A percentile compares a stretch with the other conserved stretches of the same genome.
These are phyloP conservation scores for Gila robusta DNA, from an alignment of 2,797 vertebrate genomes.

Conservation along the genomic window DNA sequence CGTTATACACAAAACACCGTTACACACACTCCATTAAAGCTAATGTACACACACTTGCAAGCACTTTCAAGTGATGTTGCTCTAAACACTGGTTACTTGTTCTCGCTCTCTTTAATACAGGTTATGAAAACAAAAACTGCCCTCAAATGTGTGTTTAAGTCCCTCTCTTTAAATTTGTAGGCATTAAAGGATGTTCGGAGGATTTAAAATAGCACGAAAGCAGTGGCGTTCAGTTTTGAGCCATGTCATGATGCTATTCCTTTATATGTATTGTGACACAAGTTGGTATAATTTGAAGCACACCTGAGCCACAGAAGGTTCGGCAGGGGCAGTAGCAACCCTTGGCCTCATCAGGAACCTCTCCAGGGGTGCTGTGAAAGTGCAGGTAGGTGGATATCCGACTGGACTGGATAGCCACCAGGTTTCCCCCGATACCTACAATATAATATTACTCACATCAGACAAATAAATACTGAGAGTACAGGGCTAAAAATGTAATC, in stretches of 20 bases:
- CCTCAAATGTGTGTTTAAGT: neutral
- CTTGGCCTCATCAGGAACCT: constrained; percentile 89
- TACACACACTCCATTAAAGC: constrained; percentile 41
- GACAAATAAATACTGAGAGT: neutral
- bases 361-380: constrained; percentile 90
- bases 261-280: neutral
- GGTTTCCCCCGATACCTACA: constrained; percentile 95
- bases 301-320: constrained; percentile 91
- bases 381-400: constrained; percentile 97
- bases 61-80: constrained; percentile 27
- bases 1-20: constrained; percentile 22
- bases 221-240: neutral
- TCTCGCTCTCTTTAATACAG: neutral
- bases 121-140: constrained; percentile 6
- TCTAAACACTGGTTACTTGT: constrained; percentile 38
- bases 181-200: neutral
- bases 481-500: neutral
- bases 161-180: constrained; percentile 9
- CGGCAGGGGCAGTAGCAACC: constrained; percentile 91
- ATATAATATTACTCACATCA: constrained; percentile 4
- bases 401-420: constrained; percentile 97
- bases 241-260: too few relatives aligned
- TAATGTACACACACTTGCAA: constrained; percentile 22
- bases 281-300: neutral
- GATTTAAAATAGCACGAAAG: neutral